Evolutionary conservation across 2,113 vertebrate species (phyloP), one percentile per base, ranked within the genome.

Genomic region (Alligator sinensis): DNA sequence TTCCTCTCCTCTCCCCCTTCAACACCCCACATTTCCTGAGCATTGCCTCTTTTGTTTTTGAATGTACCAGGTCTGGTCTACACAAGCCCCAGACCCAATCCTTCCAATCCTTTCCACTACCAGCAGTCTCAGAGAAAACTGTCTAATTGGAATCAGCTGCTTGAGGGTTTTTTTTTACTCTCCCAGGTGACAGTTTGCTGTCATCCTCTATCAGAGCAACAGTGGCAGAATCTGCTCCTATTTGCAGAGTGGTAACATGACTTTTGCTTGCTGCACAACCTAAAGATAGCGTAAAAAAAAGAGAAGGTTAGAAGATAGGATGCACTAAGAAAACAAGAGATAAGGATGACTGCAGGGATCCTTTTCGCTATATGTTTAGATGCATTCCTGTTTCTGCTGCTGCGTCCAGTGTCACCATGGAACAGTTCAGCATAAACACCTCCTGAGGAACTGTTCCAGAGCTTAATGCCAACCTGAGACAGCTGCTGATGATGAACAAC

Each of bases 381-480:
- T 81, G 74, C 63, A 78, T 94, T 95, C 60, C 86, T 94, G 68
- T 93, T 81, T 92, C 66, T 93, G 95, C 82, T 92, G 63, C 90
- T 79, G 25, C 88, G 95, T 96, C 95, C 95, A 81, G 89, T 97
- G 85, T 96, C 97, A 95, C 90, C 79, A 95, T 96, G 68, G 77
- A 94, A 93, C 38, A 4, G 90, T 94, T 94, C 95, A 91, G 97
- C 94, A 97, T 96, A 96, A 97, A 94, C 77, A 96, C 97, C 97
- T 98, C 96, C 97, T 92, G 86, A 98, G 96, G 97, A 97, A 96
- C 86, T 17, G 70, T 95, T 96, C 96, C 96, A 89, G 96, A 98
- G 98, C 93, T 96, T 97, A 95, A 91, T 98, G 98, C 98, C 98
- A 98, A 98, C 98, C 98, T 98, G 97, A 97, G 98, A 98, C 98